These are phyloP conservation scores for Pseudomyrmex cubaensis DNA, from an alignment of 1,140 invertebrate species.

Conservation along the genomic window DNA sequence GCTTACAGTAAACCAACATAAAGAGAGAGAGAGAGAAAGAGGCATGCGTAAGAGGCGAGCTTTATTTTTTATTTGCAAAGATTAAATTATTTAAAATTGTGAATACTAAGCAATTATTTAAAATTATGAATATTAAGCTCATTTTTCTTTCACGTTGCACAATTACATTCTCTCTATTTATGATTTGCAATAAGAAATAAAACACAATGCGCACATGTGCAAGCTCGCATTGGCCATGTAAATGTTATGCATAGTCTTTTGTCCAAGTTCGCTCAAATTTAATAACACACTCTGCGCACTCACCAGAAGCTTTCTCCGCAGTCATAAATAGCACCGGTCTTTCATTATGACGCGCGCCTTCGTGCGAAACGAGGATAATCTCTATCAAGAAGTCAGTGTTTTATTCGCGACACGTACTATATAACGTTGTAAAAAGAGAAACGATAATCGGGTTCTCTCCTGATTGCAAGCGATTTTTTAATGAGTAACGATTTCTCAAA, in stretches of 20 bases:
- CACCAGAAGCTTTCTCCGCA: not conserved
- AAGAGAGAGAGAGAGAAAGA: not conserved
- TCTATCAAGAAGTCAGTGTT: constrained; percentile 36
- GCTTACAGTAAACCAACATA: not conserved
- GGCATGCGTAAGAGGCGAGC: too few relatives aligned
- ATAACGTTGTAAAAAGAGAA: not conserved
- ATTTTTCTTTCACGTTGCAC: not conserved
- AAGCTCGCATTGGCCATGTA: not conserved
- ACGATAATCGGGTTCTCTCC: not conserved
- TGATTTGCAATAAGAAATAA: not conserved
- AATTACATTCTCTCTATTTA: not conserved
- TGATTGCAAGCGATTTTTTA: constrained; percentile 44
- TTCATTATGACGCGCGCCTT: not conserved
- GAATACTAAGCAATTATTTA: not conserved
- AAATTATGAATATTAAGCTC: not conserved
- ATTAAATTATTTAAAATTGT: not conserved
- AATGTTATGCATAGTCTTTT: not conserved
- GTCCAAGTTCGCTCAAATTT: constrained; percentile 26
- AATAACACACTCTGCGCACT: constrained; percentile 24
- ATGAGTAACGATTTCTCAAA: constrained; percentile 38
- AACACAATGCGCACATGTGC: not conserved
- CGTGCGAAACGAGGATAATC: constrained; percentile 19
- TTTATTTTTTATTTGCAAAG: not conserved
- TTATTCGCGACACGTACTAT: not conserved
- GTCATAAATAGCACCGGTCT: constrained; percentile 24